Percentiles rank a stretch among this genome's conserved stretches.
These are phyloP conservation scores for Euproctis similis DNA, from an alignment of 2,888 invertebrate genomes.

Conservation along the genomic window DNA sequence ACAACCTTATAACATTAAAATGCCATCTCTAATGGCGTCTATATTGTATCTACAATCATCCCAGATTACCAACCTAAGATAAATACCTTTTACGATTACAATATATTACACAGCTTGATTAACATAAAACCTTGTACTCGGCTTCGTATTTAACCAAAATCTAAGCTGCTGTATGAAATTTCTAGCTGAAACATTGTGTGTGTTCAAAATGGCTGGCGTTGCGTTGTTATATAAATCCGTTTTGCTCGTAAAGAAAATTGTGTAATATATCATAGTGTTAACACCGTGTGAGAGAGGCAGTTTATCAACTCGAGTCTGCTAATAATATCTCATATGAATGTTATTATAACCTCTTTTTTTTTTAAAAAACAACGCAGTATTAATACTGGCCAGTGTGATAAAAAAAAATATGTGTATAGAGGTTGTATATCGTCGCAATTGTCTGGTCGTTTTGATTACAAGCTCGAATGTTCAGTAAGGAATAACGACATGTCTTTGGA, in stretches of 20 bases:
- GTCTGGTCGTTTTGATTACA: too few relatives aligned
- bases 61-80: slow-evolving; percentile 12
- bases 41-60: slow-evolving; percentile 11
- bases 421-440: too few relatives aligned
- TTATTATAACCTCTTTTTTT: slow-evolving; percentile 26
- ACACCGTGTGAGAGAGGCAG: slow-evolving; percentile 51
- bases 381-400: slow-evolving; percentile 6
- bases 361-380: slow-evolving; percentile 17
- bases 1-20: slow-evolving; percentile 9
- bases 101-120: slow-evolving; percentile 16
- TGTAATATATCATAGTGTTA: slow-evolving; percentile 64
- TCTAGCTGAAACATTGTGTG: slow-evolving; percentile 26
- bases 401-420: too few relatives aligned
- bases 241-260: slow-evolving; percentile 66
- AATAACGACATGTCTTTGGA: too few relatives aligned
- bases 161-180: slow-evolving; percentile 19
- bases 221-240: slow-evolving; percentile 52
- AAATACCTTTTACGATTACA: slow-evolving; percentile 16
- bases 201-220: slow-evolving; percentile 37
- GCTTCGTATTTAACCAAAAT: slow-evolving; percentile 13
- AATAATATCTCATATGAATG: slow-evolving; percentile 44
- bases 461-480: too few relatives aligned
- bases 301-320: slow-evolving; percentile 60
- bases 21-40: slow-evolving; percentile 8
- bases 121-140: slow-evolving; percentile 16